Evolutionary conservation across 2,113 vertebrate species (phyloP), one percentile per base, ranked within the genome.

Genomic region (Grantiella picta): DNA sequence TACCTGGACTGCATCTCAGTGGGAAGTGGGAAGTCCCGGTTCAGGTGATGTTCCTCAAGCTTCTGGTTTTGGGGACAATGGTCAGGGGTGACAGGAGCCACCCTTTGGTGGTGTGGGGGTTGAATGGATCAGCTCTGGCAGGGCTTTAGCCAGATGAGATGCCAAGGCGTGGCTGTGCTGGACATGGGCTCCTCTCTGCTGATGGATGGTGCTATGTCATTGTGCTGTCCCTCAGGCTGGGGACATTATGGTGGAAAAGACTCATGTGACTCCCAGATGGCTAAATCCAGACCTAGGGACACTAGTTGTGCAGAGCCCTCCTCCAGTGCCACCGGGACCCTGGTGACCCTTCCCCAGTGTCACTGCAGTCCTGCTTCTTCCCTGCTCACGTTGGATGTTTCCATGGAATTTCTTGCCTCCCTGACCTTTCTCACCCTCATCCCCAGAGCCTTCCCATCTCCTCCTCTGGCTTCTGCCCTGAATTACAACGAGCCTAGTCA

Each of bases 161-260:
- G 15, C 50, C 21, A 6, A 44, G 38, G 52, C 9, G n/a, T 40
- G 35, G 47, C 50, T 63, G 38, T 50, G 65, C 47, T 36, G 31
- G 17, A 47, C 20, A 0, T 0, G 0, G 44, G 24, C 68, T 93
- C 49, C 42, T 60, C 70, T 35, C 33, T 42, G 38, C 65, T n/a
- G 44, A 24, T 6, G 22, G 47, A 28, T 0, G 4, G 8, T 27
- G 35, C 40, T 0, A 0, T 23, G 60, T 24, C 0, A 0, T 27
- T 57, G 19, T 23, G 21, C 60, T 0, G 1, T 29, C 54, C 70
- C 49, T 61, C 25, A n/a, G 47, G 21, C 29, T 76, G 49, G 44
- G 36, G 24, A 56, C 5, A 1, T 5, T 18, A 27, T 7, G 11
- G 12, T 35, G 50, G 50, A 22, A 35, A 63, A 15, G 59, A 45